These are phyloP conservation scores for Nipponacmea schrenckii DNA, from an alignment of 2,888 invertebrate genomes.

Conservation along the genomic window DNA sequence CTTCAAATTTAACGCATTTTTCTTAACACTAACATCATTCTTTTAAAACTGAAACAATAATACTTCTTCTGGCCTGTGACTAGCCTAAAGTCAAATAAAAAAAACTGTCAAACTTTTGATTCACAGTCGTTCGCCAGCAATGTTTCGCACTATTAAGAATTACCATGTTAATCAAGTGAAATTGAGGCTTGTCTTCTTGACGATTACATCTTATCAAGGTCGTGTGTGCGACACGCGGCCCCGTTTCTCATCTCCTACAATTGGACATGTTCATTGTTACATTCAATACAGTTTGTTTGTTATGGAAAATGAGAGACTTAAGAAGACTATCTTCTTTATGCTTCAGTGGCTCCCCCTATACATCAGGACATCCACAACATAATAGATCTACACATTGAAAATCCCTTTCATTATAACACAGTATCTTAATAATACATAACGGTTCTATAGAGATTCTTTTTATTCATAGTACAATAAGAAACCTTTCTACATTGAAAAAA, in stretches of 20 bases:
- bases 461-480: no score
- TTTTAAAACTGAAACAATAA: no score
- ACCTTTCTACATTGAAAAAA: no score
- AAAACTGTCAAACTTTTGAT: not conserved
- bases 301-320: slow-evolving; percentile 2
- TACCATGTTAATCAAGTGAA: slow-evolving; percentile 4
- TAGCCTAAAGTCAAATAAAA: no score
- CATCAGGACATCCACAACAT: not conserved
- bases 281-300: slow-evolving; percentile 5
- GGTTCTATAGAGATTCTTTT: no score
- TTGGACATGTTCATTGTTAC: not conserved
- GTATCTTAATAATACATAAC: no score
- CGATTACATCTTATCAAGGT: slow-evolving; percentile 7
- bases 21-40: no score
- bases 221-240: not conserved
- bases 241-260: not conserved
- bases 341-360: slow-evolving; percentile 7
- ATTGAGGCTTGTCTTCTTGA: not conserved
- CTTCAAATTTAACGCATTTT: no score
- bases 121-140: not conserved
- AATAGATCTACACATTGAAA: no score
- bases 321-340: not conserved
- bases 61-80: no score
- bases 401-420: no score
- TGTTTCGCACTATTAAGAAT: not conserved